Evolutionary conservation across 2,797 vertebrate genomes (phyloP).

Genomic region (Champsocephalus gunnari): DNA sequence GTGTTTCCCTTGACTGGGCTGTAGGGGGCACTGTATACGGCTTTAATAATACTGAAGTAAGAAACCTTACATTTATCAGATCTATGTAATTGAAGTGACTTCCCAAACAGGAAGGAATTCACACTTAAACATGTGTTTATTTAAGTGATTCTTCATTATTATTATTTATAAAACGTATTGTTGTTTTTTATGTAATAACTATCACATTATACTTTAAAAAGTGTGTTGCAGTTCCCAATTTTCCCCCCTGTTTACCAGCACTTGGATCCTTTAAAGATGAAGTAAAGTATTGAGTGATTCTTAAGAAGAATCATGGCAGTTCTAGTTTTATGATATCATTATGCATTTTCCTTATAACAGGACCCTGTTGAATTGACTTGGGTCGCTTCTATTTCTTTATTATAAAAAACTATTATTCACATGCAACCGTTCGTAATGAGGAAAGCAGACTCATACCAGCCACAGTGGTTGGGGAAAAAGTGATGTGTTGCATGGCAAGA

Average conservation of each 20-base stretch:
- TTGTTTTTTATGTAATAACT: background rate
- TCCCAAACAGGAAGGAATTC: background rate
- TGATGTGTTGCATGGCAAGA: conserved; percentile 26
- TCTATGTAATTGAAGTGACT: background rate
- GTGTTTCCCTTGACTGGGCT: background rate
- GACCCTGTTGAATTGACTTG: conserved; percentile 7
- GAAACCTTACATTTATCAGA: background rate
- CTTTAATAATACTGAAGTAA: conserved; percentile 6
- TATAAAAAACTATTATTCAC: conserved; percentile 28
- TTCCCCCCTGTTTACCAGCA: background rate
- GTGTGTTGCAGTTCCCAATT: background rate
- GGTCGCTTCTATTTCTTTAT: conserved; percentile 17
- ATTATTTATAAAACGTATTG: too few species aligned
- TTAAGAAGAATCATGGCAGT: background rate
- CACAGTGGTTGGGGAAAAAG: conserved; percentile 26
- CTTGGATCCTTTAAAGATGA: background rate
- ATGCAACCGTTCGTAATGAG: conserved; percentile 32
- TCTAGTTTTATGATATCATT: background rate
- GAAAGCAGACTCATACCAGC: conserved; percentile 31
- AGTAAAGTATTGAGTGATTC: background rate
- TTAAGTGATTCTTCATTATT: background rate
- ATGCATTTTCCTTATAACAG: background rate
- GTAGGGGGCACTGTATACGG: conserved; percentile 44
- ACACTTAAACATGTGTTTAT: background rate
- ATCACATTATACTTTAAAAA: background rate